A percentile compares a stretch with the other conserved stretches of the same genome.
These are phyloP conservation scores for Campylorhamphus procurvoides DNA, from an alignment of 2,113 vertebrate genomes.

Conservation along the genomic window DNA sequence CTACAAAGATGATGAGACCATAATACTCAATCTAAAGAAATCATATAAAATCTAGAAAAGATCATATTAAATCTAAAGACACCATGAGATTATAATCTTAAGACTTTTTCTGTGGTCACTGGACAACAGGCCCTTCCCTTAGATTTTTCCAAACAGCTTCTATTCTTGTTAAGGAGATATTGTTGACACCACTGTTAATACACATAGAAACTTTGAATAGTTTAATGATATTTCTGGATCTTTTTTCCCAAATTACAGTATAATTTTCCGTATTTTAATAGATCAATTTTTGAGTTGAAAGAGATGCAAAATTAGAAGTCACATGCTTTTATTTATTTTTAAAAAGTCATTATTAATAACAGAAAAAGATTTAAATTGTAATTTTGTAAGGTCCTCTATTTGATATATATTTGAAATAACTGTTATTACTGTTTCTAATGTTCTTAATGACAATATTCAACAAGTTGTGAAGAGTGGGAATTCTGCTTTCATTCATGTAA, in stretches of 20 bases:
- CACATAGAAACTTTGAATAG: background rate
- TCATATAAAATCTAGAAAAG: background rate
- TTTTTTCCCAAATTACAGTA: background rate
- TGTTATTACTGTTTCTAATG: background rate
- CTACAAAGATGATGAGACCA: background rate
- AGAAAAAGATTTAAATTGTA: background rate
- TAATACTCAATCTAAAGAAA: background rate
- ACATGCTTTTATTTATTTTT: background rate
- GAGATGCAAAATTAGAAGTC: background rate
- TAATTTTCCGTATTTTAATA: background rate
- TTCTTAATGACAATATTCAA: background rate
- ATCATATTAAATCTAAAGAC: background rate
- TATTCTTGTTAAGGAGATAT: background rate
- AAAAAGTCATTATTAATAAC: background rate
- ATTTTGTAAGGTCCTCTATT: background rate
- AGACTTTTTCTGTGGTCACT: background rate
- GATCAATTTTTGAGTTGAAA: background rate
- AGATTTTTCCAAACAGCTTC: background rate
- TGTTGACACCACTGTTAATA: background rate
- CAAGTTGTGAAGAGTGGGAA: background rate
- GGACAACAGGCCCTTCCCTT: background rate
- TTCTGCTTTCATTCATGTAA: background rate
- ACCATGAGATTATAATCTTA: background rate
- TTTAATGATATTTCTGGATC: background rate
- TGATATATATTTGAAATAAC: background rate